Conservation (phyloP, 2,888 invertebrate species). For the Diarsia dahlii region DNA sequence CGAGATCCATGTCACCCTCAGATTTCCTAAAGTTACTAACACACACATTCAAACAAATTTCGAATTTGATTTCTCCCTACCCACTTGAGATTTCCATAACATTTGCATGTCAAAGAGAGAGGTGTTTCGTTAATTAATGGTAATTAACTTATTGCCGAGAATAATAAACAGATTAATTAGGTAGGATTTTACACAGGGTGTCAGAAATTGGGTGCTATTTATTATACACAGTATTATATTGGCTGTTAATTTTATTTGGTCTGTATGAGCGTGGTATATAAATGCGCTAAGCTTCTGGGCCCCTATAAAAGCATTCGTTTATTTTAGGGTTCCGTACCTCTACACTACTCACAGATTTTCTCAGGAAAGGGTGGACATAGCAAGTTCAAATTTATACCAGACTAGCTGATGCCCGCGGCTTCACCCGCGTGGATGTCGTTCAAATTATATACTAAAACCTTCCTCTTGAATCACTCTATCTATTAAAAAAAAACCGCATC, state of each 20-base stretch:
- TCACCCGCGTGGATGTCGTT: no score
- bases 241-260: neutral
- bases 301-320: no score
- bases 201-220: neutral
- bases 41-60: neutral
- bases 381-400: no score
- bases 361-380: no score
- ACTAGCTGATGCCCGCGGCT: no score
- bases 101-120: constrained; percentile 36
- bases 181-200: neutral
- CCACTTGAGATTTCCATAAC: constrained; percentile 17
- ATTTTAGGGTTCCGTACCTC: no score
- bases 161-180: constrained; percentile 21
- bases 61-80: constrained; percentile 12
- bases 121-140: constrained; percentile 6
- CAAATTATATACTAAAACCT: no score
- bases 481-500: no score
- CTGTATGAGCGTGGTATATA: no score
- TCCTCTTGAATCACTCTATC: no score
- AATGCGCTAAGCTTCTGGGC: no score
- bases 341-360: no score
- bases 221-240: neutral
- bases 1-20: neutral
- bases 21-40: neutral
- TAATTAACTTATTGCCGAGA: constrained; percentile 26